Conservation (phyloP, 2,113 vertebrate genomes). For the Lycaon pictus region DNA sequence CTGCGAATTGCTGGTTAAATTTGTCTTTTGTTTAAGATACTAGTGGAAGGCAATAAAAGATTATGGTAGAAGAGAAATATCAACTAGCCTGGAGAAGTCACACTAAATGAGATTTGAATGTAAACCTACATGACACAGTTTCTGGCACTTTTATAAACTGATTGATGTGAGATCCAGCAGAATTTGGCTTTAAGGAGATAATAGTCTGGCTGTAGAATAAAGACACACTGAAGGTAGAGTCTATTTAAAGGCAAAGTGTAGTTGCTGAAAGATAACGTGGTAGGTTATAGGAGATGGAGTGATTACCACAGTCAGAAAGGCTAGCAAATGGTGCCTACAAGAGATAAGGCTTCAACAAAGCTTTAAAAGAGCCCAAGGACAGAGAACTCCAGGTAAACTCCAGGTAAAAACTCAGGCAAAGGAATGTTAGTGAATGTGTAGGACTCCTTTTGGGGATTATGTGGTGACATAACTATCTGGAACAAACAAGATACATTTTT, state of each 20-base stretch:
- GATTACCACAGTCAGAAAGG: neutral
- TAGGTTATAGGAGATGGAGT: neutral
- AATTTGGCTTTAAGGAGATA: neutral
- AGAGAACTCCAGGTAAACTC: neutral
- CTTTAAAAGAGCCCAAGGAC: neutral
- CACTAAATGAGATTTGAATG: constrained; percentile 24
- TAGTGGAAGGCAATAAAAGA: constrained; percentile 38
- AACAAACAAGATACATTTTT: neutral
- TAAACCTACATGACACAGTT: neutral
- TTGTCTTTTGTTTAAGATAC: constrained; percentile 25
- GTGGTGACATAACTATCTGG: neutral
- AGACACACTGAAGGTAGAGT: neutral
- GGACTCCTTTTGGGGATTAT: neutral
- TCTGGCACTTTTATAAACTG: neutral
- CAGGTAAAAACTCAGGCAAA: neutral
- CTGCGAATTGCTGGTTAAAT: constrained; percentile 13
- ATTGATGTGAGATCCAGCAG: neutral
- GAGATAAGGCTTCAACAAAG: neutral
- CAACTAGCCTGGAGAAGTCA: neutral
- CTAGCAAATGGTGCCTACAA: constrained; percentile 1
- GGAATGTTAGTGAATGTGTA: neutral
- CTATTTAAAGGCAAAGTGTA: neutral
- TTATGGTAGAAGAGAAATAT: constrained; percentile 30
- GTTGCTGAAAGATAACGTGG: neutral
- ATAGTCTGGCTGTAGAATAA: neutral